A percentile compares a stretch with the other conserved stretches of the same genome.
These are phyloP conservation scores for Chrysocyon brachyurus DNA, from an alignment of 2,797 vertebrate species.

Conservation along the genomic window DNA sequence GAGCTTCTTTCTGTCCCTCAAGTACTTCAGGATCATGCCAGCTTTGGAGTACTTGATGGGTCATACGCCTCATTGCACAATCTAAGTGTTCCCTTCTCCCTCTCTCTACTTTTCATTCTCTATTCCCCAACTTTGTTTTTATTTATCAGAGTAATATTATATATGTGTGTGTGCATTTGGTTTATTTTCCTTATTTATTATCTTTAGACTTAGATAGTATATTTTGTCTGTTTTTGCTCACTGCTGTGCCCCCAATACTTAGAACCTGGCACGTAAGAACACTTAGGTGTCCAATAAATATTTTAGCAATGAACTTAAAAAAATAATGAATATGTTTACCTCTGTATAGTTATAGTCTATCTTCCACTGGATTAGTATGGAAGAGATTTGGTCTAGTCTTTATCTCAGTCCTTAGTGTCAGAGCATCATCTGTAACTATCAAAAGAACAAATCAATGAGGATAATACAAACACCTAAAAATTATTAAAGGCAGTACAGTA, in stretches of 20 bases:
- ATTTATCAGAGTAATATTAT: neutral
- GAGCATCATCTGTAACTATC: neutral
- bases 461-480: neutral
- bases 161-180: neutral
- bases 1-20: neutral
- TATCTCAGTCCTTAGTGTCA: neutral
- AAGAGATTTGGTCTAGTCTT: neutral
- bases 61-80: neutral
- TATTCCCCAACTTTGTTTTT: neutral
- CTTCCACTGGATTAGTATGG: neutral
- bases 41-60: neutral
- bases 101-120: neutral
- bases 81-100: neutral
- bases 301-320: neutral
- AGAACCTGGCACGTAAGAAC: neutral
- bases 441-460: neutral
- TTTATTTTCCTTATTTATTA: neutral
- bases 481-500: neutral
- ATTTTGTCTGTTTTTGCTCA: neutral
- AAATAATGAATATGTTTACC: neutral
- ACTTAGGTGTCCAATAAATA: neutral
- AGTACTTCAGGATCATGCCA: neutral
- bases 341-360: neutral
- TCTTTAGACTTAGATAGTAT: neutral
- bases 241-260: neutral